phyloP scores from a whole-genome alignment of 2,888 invertebrate species.

The Drosophila mayaguana region DNA sequence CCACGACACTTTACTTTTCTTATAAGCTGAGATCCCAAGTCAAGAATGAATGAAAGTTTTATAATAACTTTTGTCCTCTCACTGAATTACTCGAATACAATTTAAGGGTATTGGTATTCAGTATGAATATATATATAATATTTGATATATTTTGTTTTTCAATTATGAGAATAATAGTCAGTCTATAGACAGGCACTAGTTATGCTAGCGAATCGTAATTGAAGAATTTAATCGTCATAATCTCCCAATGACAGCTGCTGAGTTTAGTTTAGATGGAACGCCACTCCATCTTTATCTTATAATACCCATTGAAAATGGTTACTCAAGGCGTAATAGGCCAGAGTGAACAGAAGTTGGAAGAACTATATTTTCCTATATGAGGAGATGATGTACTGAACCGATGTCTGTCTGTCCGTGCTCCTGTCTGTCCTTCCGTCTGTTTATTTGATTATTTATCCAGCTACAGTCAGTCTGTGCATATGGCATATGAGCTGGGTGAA shows the following conservation, averaged over 20 bases:
- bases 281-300: neutral
- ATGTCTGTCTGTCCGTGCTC: too few species aligned
- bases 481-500: too few species aligned
- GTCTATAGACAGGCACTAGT: slow-evolving; percentile 5
- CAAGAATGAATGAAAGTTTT: too few species aligned
- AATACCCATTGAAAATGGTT: neutral
- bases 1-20: too few species aligned
- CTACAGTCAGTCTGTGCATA: too few species aligned
- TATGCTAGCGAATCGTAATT: slow-evolving; percentile 25
- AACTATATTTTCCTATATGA: too few species aligned
- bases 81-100: neutral
- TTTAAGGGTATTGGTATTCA: slow-evolving; percentile 5
- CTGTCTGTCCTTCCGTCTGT: neutral
- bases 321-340: neutral
- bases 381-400: too few species aligned
- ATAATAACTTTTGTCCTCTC: neutral
- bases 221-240: slow-evolving; percentile 36
- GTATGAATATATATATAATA: neutral
- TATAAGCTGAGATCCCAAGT: too few species aligned
- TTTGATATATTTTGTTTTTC: slow-evolving; percentile 1
- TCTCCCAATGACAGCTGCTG: slow-evolving; percentile 36
- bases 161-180: slow-evolving; percentile 10
- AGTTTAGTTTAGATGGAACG: slow-evolving; percentile 13
- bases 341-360: too few species aligned
- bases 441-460: neutral